These are phyloP conservation scores for Cyphomyrus plagiostoma DNA, from an alignment of 2,113 vertebrate genomes.

Conservation along the genomic window DNA sequence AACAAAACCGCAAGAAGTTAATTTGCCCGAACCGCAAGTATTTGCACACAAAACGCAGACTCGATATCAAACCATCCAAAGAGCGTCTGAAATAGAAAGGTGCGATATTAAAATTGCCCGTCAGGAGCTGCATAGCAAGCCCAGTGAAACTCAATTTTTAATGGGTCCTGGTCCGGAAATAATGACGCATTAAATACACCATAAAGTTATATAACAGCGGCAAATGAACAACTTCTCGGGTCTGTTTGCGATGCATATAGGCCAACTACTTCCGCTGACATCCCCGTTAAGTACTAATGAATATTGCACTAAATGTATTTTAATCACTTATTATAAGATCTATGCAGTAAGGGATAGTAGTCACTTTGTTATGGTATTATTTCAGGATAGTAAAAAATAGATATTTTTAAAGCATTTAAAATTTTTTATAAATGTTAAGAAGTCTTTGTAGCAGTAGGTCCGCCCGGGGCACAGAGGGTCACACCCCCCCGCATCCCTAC, in stretches of 20 bases:
- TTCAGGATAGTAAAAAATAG: too few species aligned
- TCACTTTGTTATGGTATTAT: neutral
- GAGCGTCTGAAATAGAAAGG: neutral
- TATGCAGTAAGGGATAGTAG: neutral
- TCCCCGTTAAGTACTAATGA: neutral
- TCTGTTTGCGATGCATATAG: neutral
- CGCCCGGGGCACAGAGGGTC: neutral
- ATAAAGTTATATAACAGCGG: neutral
- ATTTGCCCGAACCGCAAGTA: neutral
- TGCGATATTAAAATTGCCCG: neutral
- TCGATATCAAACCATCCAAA: neutral
- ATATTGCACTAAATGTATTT: neutral
- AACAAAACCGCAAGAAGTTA: neutral
- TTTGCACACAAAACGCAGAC: neutral
- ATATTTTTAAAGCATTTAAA: neutral
- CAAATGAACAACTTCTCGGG: neutral
- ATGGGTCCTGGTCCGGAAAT: neutral
- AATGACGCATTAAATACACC: neutral
- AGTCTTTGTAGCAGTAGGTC: neutral
- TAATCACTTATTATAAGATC: neutral
- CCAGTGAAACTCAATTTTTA: neutral
- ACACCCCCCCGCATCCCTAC: neutral
- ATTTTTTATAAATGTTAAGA: neutral
- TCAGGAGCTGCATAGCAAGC: neutral
- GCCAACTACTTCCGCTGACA: neutral